Evolutionary conservation across 2,113 vertebrate species (phyloP).

Genomic region (Aldabrachelys gigantea): DNA sequence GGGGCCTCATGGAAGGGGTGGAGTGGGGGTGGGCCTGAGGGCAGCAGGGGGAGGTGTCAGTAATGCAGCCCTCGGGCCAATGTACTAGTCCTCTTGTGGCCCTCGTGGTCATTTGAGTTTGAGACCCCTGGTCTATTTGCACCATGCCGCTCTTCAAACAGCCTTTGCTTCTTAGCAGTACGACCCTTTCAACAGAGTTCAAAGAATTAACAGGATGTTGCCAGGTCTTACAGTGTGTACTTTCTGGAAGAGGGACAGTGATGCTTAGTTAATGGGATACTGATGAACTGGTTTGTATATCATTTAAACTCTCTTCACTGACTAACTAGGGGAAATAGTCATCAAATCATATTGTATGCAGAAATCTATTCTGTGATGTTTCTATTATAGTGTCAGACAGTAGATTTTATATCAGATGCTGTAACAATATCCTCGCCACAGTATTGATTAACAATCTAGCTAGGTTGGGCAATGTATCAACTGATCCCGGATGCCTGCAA

Average conservation of each 20-base stretch:
- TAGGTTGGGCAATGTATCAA: neutral
- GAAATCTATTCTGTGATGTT: neutral
- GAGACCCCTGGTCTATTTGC: neutral
- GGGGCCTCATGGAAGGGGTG: too few species aligned
- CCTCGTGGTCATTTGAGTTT: too few species aligned
- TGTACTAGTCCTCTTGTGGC: too few species aligned
- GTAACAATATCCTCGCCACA: neutral
- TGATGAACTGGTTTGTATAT: constrained; percentile 3
- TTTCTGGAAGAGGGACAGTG: constrained; percentile 12
- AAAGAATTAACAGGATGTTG: constrained; percentile 19
- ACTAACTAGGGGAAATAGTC: neutral
- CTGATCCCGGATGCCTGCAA: neutral
- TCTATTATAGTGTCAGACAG: neutral
- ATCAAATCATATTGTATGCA: neutral
- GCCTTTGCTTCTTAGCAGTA: constrained; percentile 25
- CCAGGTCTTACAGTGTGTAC: constrained; percentile 24
- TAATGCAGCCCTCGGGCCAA: too few species aligned
- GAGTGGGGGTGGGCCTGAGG: too few species aligned
- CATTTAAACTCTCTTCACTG: constrained; percentile 26
- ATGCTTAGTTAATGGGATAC: neutral
- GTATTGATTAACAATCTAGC: constrained; percentile 1
- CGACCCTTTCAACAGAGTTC: constrained; percentile 5
- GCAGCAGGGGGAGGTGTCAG: too few species aligned
- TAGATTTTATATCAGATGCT: neutral
- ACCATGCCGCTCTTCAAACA: constrained; percentile 26